Percentiles rank a stretch among this genome's conserved stretches.
These are phyloP conservation scores for Caenorhabditis becei DNA, from an alignment of 2,888 invertebrate genomes.

Conservation along the genomic window DNA sequence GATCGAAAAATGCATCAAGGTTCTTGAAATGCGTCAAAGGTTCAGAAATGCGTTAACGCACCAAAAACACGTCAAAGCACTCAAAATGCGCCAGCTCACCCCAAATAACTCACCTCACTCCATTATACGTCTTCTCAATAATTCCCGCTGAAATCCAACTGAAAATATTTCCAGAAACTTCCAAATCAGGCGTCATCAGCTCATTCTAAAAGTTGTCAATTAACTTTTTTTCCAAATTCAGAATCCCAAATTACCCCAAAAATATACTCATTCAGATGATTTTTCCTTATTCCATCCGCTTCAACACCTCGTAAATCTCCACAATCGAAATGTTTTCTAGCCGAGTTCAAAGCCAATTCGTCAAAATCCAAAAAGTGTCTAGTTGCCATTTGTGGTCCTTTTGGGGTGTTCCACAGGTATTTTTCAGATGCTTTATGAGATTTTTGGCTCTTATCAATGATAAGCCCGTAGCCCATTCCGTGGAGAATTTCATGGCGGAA, in stretches of 20 bases:
- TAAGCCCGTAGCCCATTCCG: conserved; percentile 69
- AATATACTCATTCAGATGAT: conserved; percentile 74
- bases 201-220: conserved; percentile 69
- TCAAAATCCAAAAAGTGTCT: conserved; percentile 54
- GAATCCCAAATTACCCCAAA: conserved; percentile 65
- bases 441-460: conserved; percentile 4
- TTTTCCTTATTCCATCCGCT: conserved; percentile 68
- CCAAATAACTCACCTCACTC: conserved; percentile 59
- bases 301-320: conserved; percentile 63
- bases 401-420: conserved; percentile 34
- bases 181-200: conserved; percentile 73
- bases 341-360: conserved; percentile 33
- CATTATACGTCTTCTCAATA: conserved; percentile 71
- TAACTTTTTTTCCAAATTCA: too few relatives aligned
- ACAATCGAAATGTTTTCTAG: conserved; percentile 68
- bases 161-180: conserved; percentile 67
- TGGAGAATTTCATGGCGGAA: conserved; percentile 76
- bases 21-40: too few relatives aligned
- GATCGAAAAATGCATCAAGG: background rate
- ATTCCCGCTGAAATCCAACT: conserved; percentile 72
- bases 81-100: background rate
- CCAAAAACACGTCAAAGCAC: too few relatives aligned
- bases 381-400: conserved; percentile 3
- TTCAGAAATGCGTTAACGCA: too few relatives aligned
- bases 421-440: conserved; percentile 27